Evolutionary conservation across 2,797 vertebrate genomes (phyloP).

Genomic region (Mustela erminea): DNA sequence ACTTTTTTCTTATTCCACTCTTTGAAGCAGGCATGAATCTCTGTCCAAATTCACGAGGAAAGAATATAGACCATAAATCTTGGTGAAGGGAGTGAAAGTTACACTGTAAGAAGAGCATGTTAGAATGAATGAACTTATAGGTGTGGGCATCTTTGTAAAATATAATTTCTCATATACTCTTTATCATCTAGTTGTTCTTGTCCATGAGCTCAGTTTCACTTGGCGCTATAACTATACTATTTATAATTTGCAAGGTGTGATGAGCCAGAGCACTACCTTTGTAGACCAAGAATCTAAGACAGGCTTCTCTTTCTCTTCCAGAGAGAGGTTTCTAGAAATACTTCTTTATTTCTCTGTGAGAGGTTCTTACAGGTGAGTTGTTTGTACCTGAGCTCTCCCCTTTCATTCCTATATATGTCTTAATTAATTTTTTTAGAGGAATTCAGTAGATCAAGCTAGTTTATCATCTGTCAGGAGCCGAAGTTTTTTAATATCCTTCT

Average conservation of each 20-base stretch:
- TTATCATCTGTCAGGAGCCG: slow-evolving; percentile 19
- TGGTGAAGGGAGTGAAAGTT: background rate
- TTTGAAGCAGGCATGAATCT: background rate
- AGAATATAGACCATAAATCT: background rate
- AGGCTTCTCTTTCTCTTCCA: background rate
- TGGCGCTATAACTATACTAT: background rate
- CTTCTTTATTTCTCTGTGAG: background rate
- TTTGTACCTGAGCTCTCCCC: background rate
- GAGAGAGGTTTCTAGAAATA: background rate
- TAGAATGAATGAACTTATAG: background rate
- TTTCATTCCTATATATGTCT: background rate
- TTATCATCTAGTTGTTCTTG: background rate
- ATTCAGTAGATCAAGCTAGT: background rate
- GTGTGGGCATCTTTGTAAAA: slow-evolving; percentile 7
- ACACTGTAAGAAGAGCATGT: background rate
- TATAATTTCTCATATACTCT: background rate
- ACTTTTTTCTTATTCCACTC: background rate
- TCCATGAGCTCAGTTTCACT: background rate
- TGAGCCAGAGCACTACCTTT: background rate
- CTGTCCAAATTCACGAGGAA: background rate
- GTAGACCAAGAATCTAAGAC: background rate
- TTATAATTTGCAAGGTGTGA: background rate
- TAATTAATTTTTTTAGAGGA: background rate
- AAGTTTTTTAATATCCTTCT: slow-evolving; percentile 7
- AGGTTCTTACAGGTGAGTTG: background rate